These are phyloP conservation scores for Panzeria rudis DNA, from an alignment of 2,888 invertebrate genomes.

Conservation along the genomic window DNA sequence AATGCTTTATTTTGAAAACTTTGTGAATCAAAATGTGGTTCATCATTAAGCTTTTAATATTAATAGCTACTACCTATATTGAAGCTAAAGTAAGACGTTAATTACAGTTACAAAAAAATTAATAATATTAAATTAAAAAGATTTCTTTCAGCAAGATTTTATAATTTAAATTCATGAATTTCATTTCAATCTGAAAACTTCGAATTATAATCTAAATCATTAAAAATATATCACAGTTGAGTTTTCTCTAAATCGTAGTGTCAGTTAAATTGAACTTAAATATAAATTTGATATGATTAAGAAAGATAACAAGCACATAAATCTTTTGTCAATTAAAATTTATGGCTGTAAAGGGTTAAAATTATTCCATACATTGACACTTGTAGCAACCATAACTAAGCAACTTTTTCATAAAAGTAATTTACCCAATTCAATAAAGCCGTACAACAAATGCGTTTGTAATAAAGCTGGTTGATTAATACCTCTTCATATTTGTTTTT, in stretches of 20 bases:
- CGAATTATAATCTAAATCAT: background rate
- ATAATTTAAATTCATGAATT: background rate
- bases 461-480: no score
- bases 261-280: conserved; percentile 45
- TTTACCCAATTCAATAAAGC: conserved; percentile 71
- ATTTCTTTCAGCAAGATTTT: conserved; percentile 11
- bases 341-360: background rate
- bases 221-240: background rate
- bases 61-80: background rate
- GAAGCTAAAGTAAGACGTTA: conserved; percentile 1
- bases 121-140: background rate
- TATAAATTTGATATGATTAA: conserved; percentile 64
- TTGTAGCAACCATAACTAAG: background rate
- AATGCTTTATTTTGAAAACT: background rate
- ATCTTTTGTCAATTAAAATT: conserved; percentile 38
- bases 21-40: background rate
- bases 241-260: background rate
- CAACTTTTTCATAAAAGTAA: conserved; percentile 57
- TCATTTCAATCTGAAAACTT: background rate
- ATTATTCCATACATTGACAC: background rate
- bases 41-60: background rate
- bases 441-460: background rate
- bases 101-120: background rate
- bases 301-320: conserved; percentile 73
- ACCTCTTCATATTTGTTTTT: background rate